Evolutionary conservation across 2,113 vertebrate genomes (phyloP), one percentile per base, ranked within the genome.

Genomic region (Crotalus viridis): DNA sequence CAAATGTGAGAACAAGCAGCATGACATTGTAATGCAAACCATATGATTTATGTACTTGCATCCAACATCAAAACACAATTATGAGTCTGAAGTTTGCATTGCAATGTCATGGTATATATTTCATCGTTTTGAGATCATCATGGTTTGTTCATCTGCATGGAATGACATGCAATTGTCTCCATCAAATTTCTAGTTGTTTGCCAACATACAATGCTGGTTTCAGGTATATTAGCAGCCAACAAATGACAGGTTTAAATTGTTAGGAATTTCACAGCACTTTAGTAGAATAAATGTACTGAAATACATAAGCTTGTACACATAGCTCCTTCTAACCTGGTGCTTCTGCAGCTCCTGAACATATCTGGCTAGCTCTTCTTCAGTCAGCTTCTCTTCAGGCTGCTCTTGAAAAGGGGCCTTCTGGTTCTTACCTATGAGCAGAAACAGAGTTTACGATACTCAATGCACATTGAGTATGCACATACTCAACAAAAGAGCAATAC

Each of bases 301-400:
- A 91, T 89, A 10, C 43, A 87, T 86, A 91, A 48, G 28, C 52
- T 88, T 43, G 19, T 61, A 51, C 10, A 19, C 5, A 39, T 88
- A 89, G 22, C 15, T 57, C 85, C 81, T n/a, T 1, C 95, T 94
- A 89, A 99, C 99, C 99, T 99, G 99, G 95, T 99, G 99, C 96
- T 99, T 99, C 96, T 99, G 99, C 96, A 99, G 98, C 87, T 99
- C 99, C 85, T 99, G 98, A 95, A 98, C 97, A 0, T 99, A 98
- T 94, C 98, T 98, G 94, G 98, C 98, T 98, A 98, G 98, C 95
- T 99, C 99, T 94, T 99, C 99, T 96, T 99, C 99, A n/a, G 98
- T 98, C 98, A 99, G 97, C 95, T 98, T 97, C 91, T 97, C 93
- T 61, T 98, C 97, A 46, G 93, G 96, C 92, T 97, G 96, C 57